Base-by-base conservation (phyloP, 1,140 invertebrate species). In the Lasaia peninsularis region DNA sequence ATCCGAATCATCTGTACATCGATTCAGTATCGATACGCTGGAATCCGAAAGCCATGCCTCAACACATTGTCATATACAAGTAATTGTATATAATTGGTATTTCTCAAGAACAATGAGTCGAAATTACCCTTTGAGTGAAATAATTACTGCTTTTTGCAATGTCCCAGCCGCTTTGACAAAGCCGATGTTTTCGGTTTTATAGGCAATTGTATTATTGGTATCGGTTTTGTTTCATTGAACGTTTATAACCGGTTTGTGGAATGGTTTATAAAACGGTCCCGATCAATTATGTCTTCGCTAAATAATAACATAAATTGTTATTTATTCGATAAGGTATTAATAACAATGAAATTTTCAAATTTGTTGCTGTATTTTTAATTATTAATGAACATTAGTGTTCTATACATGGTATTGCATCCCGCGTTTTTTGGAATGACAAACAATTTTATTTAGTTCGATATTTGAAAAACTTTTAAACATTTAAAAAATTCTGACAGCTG, bases 51-150 rank as follows among this genome's bases (percentile, higher is more conserved):
- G 55, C 71, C 52, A 70, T 78, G 74, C 71, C 60, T 73, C 60
- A 60, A 75, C 72, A 84, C 77, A 84, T 77, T 84, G 79, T 81
- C 78, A 86, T 84, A 87, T 81, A 84, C 76, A 73, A 75, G 80
- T 88, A 88, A 86, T 88, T 88, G 82, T 86, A 86, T 83, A 88
- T 88, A 88, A 88, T 88, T 88, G 85, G 78, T 81, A 78, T 84
- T 88, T 88, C 82, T 81, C 67, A 75, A 85, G 85, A 88, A 88
- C 85, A 88, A 88, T 88, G 85, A 88, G 72, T 63, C 70, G 59
- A 87, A 84, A 87, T 86, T 87, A 80, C 80, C 75, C 73, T 77
- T 77, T 79, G 79, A 82, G 69, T 80, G 71, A 82, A 87, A 86
- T 88, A 88, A 86, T 88, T 85, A 73, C 73, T 68, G 75, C 75